phyloP scores from a whole-genome alignment of 53 echinoderm and acorn worm species.

The Zoroaster sp. region DNA sequence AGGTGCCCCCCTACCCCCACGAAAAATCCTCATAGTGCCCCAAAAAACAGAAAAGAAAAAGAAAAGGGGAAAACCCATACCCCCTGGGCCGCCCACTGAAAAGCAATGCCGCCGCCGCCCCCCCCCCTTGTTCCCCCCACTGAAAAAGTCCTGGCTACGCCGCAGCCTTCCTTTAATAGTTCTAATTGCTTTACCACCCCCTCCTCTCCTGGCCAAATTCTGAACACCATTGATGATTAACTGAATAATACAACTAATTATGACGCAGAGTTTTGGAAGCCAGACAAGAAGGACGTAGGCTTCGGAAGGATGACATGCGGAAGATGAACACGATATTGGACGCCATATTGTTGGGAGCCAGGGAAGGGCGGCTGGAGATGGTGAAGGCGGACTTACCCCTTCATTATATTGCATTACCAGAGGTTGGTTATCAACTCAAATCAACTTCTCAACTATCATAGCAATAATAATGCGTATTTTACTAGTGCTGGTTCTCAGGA shows the following conservation, averaged over 20 bases:
- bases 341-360: constrained; percentile 69
- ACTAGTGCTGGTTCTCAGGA: too few relatives aligned
- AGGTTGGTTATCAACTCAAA: too few relatives aligned
- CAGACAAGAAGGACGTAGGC: constrained; percentile 67
- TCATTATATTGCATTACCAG: constrained; percentile 80
- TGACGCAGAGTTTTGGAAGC: constrained; percentile 54
- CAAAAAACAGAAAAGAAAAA: too few relatives aligned
- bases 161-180: neutral
- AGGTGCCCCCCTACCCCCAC: too few relatives aligned
- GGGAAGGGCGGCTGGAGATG: constrained; percentile 74
- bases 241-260: neutral
- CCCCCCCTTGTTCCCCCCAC: too few relatives aligned
- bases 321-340: constrained; percentile 75
- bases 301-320: constrained; percentile 67
- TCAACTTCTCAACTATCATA: too few relatives aligned
- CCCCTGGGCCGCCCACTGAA: too few relatives aligned
- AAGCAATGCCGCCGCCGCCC: too few relatives aligned
- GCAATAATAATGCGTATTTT: too few relatives aligned
- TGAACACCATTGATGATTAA: neutral
- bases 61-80: too few relatives aligned
- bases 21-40: too few relatives aligned
- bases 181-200: neutral
- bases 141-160: neutral
- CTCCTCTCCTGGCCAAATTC: too few relatives aligned
- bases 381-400: constrained; percentile 88